These are phyloP conservation scores for Theodoxus fluviatilis DNA, from an alignment of 2,888 invertebrate species.

Conservation along the genomic window DNA sequence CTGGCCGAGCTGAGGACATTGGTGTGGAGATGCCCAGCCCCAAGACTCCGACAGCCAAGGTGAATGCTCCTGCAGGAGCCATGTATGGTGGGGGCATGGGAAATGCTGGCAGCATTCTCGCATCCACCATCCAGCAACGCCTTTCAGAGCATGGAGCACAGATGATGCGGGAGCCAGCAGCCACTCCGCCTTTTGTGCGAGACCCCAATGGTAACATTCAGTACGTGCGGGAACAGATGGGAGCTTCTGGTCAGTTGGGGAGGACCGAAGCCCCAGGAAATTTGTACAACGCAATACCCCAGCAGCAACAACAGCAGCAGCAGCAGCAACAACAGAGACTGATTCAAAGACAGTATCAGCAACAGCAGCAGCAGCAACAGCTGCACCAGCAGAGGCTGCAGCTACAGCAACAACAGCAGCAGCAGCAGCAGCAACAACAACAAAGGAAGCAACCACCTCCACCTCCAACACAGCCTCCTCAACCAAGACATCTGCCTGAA, in stretches of 20 bases:
- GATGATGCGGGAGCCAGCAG: conserved; percentile 26
- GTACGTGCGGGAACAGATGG: conserved; percentile 32
- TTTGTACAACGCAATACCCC: not conserved
- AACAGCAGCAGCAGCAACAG: conserved; percentile 25
- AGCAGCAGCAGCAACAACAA: not conserved
- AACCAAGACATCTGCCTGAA: no score
- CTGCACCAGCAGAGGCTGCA: not conserved
- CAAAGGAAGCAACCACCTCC: not conserved
- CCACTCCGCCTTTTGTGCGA: conserved; percentile 30
- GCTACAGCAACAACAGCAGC: conserved; percentile 17
- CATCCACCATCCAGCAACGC: conserved; percentile 45
- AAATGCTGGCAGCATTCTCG: conserved; percentile 10
- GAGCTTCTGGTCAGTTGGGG: conserved; percentile 26
- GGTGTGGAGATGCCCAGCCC: conserved; percentile 54
- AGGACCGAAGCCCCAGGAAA: conserved; percentile 34
- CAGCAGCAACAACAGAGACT: not conserved
- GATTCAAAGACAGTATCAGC: not conserved
- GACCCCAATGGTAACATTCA: conserved; percentile 33
- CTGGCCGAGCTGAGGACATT: conserved; percentile 51
- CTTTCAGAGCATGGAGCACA: conserved; percentile 33
- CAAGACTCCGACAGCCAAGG: conserved; percentile 31
- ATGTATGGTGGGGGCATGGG: conserved; percentile 11
- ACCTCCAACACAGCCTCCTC: conserved; percentile 4
- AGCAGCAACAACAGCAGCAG: not conserved
- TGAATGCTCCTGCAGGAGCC: not conserved